Conservation (phyloP, 2,888 invertebrate genomes). For the Boloria euphrosyne region DNA sequence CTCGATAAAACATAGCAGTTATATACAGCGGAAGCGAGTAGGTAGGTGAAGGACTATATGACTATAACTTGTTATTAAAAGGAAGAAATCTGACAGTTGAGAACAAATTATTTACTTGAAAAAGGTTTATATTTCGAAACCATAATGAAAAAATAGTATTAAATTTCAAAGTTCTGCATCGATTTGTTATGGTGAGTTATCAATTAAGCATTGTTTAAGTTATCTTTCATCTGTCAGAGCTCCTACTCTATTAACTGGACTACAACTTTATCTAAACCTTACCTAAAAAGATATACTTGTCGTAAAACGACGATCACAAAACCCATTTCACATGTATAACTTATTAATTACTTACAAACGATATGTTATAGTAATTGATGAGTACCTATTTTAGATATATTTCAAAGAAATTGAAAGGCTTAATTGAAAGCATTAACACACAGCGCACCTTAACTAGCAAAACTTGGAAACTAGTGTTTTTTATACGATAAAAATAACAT, state of each 20-base stretch:
- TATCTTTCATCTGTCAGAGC: constrained; percentile 5
- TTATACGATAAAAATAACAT: constrained; percentile 15
- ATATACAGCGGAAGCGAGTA: constrained; percentile 62
- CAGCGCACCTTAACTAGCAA: constrained; percentile 74
- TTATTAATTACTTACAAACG: constrained; percentile 59
- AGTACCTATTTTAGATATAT: constrained; percentile 58
- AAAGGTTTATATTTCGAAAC: not conserved
- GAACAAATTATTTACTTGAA: not conserved
- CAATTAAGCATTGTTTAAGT: not conserved
- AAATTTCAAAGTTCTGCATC: not conserved
- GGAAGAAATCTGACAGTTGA: constrained; percentile 11
- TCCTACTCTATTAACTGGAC: not conserved
- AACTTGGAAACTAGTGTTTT: constrained; percentile 68
- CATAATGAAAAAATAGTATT: not conserved
- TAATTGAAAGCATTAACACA: constrained; percentile 67
- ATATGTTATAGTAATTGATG: constrained; percentile 75
- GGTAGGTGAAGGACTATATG: constrained; percentile 49
- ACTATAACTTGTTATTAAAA: constrained; percentile 16
- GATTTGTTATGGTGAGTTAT: not conserved
- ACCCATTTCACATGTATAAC: constrained; percentile 59
- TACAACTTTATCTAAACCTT: constrained; percentile 47
- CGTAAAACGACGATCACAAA: constrained; percentile 65
- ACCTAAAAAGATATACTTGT: constrained; percentile 51
- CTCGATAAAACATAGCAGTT: constrained; percentile 54
- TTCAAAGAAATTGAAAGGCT: constrained; percentile 55